These are phyloP conservation scores for Halcyon senegalensis DNA, from an alignment of 2,113 vertebrate species.

Conservation along the genomic window DNA sequence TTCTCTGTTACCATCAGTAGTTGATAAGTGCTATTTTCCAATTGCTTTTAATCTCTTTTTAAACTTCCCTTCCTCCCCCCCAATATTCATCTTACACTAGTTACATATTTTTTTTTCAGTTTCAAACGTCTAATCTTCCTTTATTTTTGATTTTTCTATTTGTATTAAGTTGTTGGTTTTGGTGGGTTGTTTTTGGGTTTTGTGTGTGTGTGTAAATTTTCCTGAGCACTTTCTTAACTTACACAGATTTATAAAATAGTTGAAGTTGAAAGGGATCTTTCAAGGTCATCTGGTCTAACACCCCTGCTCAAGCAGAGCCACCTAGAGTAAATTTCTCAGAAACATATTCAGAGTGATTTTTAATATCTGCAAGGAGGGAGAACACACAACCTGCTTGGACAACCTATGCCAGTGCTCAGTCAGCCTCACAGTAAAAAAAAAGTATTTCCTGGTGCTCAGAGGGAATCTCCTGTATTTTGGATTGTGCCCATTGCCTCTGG, in stretches of 20 bases:
- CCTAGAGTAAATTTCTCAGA: not conserved
- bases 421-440: not conserved
- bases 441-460: not conserved
- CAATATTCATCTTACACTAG: not conserved
- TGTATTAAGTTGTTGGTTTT: not conserved
- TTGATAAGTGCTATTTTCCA: not conserved
- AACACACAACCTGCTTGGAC: not conserved
- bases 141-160: not conserved
- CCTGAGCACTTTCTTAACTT: not conserved
- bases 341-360: not conserved
- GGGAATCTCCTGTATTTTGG: not conserved
- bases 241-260: not conserved
- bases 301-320: not conserved
- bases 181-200: not conserved
- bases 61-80: not conserved
- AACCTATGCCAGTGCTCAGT: not conserved
- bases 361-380: not conserved
- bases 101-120: not conserved
- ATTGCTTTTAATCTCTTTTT: not conserved
- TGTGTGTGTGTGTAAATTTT: not conserved
- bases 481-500: not conserved
- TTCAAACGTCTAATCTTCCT: not conserved
- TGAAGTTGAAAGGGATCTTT: not conserved
- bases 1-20: not conserved
- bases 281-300: not conserved